These are phyloP conservation scores for Ridgeia piscesae DNA, from an alignment of 1,140 invertebrate genomes.

Conservation along the genomic window DNA sequence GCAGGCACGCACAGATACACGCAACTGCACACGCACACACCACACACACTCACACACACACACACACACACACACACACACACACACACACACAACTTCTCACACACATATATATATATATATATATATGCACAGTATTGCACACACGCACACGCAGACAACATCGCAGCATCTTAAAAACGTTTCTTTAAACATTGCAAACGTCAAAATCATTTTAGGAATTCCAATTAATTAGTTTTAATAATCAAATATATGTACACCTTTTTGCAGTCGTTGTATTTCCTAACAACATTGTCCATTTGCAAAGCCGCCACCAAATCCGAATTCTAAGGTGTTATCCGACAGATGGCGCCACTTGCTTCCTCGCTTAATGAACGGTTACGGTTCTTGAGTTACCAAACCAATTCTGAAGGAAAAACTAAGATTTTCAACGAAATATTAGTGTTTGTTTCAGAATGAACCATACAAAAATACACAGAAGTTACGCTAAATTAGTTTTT, in stretches of 20 bases:
- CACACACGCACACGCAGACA: background rate
- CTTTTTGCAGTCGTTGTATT: background rate
- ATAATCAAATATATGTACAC: background rate
- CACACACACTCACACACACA: constrained; percentile 11
- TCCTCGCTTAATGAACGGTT: background rate
- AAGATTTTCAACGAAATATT: too few species aligned
- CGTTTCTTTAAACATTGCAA: background rate
- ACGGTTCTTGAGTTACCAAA: background rate
- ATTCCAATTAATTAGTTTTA: background rate
- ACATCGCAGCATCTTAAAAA: too few species aligned
- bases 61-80: constrained; percentile 23
- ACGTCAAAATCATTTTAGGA: background rate
- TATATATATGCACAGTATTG: background rate
- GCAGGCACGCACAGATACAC: background rate
- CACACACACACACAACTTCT: constrained; percentile 21
- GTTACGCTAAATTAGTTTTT: background rate
- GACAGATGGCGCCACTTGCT: background rate
- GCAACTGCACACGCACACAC: background rate
- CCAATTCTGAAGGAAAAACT: background rate
- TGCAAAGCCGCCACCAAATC: background rate
- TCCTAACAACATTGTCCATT: background rate
- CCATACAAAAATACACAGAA: background rate
- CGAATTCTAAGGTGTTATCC: background rate
- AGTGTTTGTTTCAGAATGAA: background rate
- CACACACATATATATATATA: constrained; percentile 13